Evolutionary conservation across 2,797 vertebrate genomes (phyloP).

Genomic region (Onychomys leucogaster): DNA sequence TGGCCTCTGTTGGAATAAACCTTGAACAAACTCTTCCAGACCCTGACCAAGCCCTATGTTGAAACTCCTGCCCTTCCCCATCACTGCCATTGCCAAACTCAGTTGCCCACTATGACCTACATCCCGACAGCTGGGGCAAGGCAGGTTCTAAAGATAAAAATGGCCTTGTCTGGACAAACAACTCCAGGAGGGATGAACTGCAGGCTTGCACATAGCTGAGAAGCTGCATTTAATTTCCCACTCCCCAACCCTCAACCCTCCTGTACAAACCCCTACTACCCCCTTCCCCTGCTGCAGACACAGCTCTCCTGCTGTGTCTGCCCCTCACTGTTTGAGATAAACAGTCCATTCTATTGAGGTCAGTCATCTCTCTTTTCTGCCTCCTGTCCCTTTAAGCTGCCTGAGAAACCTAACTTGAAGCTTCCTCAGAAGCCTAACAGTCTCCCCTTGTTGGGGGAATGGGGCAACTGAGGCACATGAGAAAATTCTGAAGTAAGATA

Average conservation of each 20-base stretch:
- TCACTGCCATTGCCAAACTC: neutral
- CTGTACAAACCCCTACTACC: neutral
- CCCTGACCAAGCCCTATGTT: neutral
- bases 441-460: neutral
- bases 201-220: neutral
- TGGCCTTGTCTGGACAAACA: neutral
- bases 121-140: neutral
- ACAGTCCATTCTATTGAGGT: neutral
- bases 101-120: neutral
- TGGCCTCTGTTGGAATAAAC: neutral
- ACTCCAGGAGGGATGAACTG: neutral
- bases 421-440: neutral
- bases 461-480: neutral
- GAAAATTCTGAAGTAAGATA: too few relatives aligned
- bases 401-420: neutral
- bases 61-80: neutral
- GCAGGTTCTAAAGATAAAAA: neutral
- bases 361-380: too few relatives aligned
- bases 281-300: neutral
- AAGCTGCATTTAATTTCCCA: neutral
- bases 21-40: neutral
- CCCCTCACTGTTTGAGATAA: too few relatives aligned
- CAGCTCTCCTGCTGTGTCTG: neutral
- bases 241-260: neutral
- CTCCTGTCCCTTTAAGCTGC: neutral